A percentile compares a stretch with the other conserved stretches of the same genome.
Evolutionary conservation across 2,888 invertebrate genomes (phyloP).

Genomic region (Metalampra italica): DNA sequence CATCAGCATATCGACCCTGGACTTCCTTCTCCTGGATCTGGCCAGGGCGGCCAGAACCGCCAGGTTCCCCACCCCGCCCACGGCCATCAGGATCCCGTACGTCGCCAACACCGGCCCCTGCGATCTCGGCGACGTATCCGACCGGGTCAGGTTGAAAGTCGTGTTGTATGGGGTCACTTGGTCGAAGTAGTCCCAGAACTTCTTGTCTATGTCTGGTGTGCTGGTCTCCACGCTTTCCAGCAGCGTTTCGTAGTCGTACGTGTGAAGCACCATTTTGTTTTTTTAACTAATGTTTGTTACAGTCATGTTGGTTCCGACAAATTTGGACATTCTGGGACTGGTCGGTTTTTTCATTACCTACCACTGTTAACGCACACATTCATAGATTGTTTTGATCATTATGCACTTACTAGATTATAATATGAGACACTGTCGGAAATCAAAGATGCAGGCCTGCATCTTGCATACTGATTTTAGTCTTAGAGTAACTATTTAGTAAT

Average conservation of each 20-base stretch:
- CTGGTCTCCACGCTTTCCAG: constrained; percentile 11
- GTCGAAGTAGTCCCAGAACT: constrained; percentile 65
- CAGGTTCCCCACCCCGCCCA: constrained; percentile 85
- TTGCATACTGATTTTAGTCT: too few relatives aligned
- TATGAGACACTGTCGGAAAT: too few relatives aligned
- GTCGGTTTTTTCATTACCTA: too few relatives aligned
- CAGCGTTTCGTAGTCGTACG: not conserved
- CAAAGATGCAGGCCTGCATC: too few relatives aligned
- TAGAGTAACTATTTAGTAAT: too few relatives aligned
- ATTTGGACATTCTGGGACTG: too few relatives aligned
- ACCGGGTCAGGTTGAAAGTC: constrained; percentile 9
- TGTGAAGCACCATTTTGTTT: not conserved
- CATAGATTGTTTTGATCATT: too few relatives aligned
- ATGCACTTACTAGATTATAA: too few relatives aligned
- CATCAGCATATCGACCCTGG: constrained; percentile 87
- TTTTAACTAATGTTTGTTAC: not conserved
- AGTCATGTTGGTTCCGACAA: too few relatives aligned
- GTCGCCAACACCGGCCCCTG: constrained; percentile 73
- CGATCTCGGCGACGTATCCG: constrained; percentile 33
- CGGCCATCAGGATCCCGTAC: constrained; percentile 80
- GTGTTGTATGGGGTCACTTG: constrained; percentile 20
- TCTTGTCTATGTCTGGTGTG: constrained; percentile 37
- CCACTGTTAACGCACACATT: too few relatives aligned
- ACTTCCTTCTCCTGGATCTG: constrained; percentile 81
- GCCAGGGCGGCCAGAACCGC: constrained; percentile 83